Evolutionary conservation across 2,113 vertebrate species (phyloP).

Genomic region (Grallaria varia): DNA sequence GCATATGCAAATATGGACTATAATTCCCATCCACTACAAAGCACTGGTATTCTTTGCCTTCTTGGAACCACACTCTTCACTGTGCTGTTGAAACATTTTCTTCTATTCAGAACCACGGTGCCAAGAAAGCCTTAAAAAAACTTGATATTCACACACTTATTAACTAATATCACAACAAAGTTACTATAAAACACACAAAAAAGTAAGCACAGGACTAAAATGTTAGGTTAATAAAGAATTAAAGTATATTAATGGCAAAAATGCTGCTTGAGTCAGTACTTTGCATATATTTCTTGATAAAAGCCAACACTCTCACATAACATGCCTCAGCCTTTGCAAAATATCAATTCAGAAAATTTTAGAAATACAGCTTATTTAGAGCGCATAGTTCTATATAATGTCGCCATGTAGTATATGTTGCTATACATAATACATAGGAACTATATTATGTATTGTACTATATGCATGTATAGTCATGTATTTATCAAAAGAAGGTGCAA

Average conservation of each 20-base stretch:
- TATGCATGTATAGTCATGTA: neutral
- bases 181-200: neutral
- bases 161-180: neutral
- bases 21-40: neutral
- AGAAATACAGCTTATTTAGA: neutral
- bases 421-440: neutral
- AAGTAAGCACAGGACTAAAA: neutral
- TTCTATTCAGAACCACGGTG: neutral
- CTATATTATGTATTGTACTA: neutral
- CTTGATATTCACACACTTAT: neutral
- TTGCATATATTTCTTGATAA: neutral
- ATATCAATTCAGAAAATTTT: neutral
- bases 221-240: neutral
- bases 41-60: slow-evolving; percentile 1
- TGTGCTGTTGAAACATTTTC: neutral
- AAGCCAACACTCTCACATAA: neutral
- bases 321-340: neutral
- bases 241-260: neutral
- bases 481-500: neutral
- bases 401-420: neutral
- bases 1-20: neutral
- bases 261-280: neutral
- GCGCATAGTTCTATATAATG: neutral
- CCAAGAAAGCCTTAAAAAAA: slow-evolving; percentile 4
- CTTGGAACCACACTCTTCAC: neutral